phyloP scores from a whole-genome alignment of 2,797 vertebrate genomes.

The Poecilia wingei region DNA sequence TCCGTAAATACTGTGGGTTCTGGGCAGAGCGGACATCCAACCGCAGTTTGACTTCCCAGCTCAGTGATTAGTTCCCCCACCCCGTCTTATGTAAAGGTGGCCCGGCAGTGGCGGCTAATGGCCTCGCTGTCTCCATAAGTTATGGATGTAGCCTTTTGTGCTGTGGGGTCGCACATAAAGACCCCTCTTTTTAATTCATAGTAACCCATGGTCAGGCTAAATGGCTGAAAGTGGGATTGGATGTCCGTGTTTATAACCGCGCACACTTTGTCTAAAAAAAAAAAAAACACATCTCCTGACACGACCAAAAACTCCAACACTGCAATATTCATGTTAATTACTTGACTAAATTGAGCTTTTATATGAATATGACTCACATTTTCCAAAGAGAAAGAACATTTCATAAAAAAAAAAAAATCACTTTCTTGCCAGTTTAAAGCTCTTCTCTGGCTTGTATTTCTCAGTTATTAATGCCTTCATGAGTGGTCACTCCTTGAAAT shows the following conservation, averaged over 20 bases:
- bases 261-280: slow-evolving; percentile 51
- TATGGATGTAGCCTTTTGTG: slow-evolving; percentile 85
- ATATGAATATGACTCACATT: slow-evolving; percentile 24
- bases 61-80: slow-evolving; percentile 79
- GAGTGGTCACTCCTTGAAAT: slow-evolving; percentile 54
- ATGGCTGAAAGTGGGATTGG: slow-evolving; percentile 82
- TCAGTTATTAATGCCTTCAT: slow-evolving; percentile 65
- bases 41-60: slow-evolving; percentile 64
- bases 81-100: slow-evolving; percentile 84
- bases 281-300: slow-evolving; percentile 60
- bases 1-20: slow-evolving; percentile 28
- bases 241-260: slow-evolving; percentile 70
- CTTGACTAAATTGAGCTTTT: slow-evolving; percentile 24
- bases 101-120: slow-evolving; percentile 75
- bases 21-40: slow-evolving; percentile 33
- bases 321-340: slow-evolving; percentile 67
- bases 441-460: slow-evolving; percentile 58
- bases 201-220: slow-evolving; percentile 83
- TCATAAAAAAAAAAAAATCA: slow-evolving; percentile 43
- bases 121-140: slow-evolving; percentile 81
- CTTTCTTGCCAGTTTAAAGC: slow-evolving; percentile 37
- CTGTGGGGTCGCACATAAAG: slow-evolving; percentile 84
- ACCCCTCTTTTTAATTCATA: slow-evolving; percentile 84
- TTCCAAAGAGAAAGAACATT: slow-evolving; percentile 19
- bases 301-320: slow-evolving; percentile 56